Evolutionary conservation across 2,797 vertebrate species (phyloP).

Genomic region (Sarcophilus harrisii): DNA sequence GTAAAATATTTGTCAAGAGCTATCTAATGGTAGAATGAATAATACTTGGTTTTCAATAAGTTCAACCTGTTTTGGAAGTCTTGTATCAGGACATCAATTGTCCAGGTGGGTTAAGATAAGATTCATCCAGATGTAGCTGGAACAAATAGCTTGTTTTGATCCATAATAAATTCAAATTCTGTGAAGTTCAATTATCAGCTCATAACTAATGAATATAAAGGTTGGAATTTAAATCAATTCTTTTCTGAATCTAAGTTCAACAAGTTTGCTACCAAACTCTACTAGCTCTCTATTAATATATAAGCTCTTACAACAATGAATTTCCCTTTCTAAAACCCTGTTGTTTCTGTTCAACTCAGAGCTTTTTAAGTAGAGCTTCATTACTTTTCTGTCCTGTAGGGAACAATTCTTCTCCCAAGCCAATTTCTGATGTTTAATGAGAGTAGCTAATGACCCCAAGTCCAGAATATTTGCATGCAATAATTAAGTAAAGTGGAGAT

Average conservation of each 20-base stretch:
- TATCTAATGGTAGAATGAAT: not conserved
- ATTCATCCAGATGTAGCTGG: not conserved
- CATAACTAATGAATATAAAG: not conserved
- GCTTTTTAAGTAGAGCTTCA: not conserved
- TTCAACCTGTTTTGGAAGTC: not conserved
- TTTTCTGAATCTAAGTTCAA: not conserved
- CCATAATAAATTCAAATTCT: not conserved
- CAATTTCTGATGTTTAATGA: not conserved
- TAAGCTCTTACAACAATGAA: not conserved
- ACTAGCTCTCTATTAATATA: not conserved
- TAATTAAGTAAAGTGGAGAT: not conserved
- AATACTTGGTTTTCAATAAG: not conserved
- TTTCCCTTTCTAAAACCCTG: not conserved
- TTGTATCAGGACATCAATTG: not conserved
- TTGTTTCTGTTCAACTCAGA: not conserved
- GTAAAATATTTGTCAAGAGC: not conserved
- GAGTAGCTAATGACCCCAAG: not conserved
- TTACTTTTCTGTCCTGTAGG: not conserved
- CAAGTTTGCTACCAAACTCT: not conserved
- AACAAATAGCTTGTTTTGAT: not conserved
- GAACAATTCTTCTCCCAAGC: not conserved
- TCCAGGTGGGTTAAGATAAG: not conserved
- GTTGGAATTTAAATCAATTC: not conserved
- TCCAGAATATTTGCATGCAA: not conserved
- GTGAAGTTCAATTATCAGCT: not conserved